These are phyloP conservation scores for Vulpes lagopus DNA, from an alignment of 2,113 vertebrate species.

Conservation along the genomic window DNA sequence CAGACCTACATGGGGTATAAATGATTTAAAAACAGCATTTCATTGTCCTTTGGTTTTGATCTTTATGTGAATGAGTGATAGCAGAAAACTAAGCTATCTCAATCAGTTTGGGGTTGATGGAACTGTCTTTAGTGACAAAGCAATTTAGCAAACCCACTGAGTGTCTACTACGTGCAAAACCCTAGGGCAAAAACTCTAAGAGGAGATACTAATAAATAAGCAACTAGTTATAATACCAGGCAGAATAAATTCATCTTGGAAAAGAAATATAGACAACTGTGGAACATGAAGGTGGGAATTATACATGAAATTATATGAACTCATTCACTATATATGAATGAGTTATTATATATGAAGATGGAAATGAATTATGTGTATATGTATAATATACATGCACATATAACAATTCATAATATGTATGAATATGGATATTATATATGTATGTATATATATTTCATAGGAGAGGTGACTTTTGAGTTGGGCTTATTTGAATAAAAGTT, in stretches of 20 bases:
- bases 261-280: not conserved
- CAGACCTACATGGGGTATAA: slow-evolving; percentile 24
- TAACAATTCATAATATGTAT: not conserved
- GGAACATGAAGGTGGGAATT: not conserved
- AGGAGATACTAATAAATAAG: not conserved
- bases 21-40: slow-evolving; percentile 58
- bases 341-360: not conserved
- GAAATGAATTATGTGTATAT: not conserved
- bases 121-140: not conserved
- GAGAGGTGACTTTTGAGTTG: not conserved
- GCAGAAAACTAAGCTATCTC: slow-evolving; percentile 5
- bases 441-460: not conserved
- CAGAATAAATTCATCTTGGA: slow-evolving; percentile 13
- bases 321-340: not conserved
- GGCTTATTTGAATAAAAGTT: not conserved
- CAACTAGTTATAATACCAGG: not conserved
- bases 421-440: not conserved
- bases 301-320: not conserved
- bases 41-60: not conserved
- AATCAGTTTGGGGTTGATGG: not conserved
- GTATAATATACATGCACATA: not conserved
- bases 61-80: not conserved
- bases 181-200: not conserved
- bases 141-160: slow-evolving; percentile 2
- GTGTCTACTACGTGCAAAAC: not conserved